Base-by-base conservation (phyloP, 2,888 invertebrate species). In the Fabriciana adippe region DNA sequence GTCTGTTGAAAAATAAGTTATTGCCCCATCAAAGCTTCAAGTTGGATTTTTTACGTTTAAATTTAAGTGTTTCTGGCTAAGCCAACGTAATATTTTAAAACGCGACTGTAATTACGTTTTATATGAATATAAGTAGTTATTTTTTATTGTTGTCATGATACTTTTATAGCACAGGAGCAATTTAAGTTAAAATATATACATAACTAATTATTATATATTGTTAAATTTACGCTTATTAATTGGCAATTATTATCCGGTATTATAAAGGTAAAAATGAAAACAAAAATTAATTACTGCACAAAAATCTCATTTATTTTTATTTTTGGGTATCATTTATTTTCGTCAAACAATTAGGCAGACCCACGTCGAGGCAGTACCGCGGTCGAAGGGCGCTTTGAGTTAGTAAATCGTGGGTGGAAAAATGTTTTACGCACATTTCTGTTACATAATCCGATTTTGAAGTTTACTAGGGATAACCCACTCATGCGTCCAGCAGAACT, bases 271-370 rank as follows among this genome's bases (percentile, higher is more conserved):
- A 85, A 81, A 64, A 47, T 81, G 83, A 81, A 81, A 78, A 87
- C 82, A 83, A 87, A 90, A 87, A 88, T 84, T 86, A 85, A 87
- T 83, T 83, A 82, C 83, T 89, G 89, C 87, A 88, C 85, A 83
- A 90, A 89, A 87, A 84, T 88, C 89, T 86, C 90, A 85, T 90
- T 89, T 88, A 88, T 88, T 89, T 89, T 87, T 89, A 89, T 90
- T 90, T 90, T 84, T 80, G 80, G 15, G 87, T 85, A 89, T 90
- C 89, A 92, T 91, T 92, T 92, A 89, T 92, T 92, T 89, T 89
- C 89, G 90, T 91, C 88, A 89, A 90, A 88, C 89, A 91, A 91
- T 91, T 91, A 90, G 87, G 87, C 81, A 67, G 79, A 83, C 80
- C 78, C 82, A 80, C 82, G 85, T 87, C 83, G 84, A 31, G 55